Conservation (phyloP, 2,888 invertebrate species). For the Dynastes grantii region DNA sequence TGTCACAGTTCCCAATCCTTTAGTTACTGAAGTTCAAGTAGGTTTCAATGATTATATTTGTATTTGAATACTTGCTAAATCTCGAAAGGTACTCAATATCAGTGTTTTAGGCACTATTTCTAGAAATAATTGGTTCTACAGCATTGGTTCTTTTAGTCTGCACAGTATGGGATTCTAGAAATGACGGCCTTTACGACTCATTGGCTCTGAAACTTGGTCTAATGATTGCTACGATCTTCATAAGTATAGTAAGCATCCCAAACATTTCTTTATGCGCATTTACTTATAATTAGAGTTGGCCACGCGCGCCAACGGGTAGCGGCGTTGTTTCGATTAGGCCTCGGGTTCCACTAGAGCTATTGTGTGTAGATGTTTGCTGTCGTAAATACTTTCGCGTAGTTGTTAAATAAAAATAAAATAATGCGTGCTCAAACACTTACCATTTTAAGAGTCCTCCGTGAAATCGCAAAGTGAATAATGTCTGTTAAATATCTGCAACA, state of each 20-base stretch:
- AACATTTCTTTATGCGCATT: neutral
- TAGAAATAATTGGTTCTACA: constrained; percentile 78
- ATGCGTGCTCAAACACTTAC: no score
- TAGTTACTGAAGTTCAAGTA: constrained; percentile 45
- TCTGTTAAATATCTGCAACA: no score
- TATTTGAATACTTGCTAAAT: neutral
- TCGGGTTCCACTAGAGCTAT: no score
- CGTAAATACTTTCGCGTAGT: no score
- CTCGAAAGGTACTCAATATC: constrained; percentile 12
- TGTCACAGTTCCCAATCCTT: constrained; percentile 30
- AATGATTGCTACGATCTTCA: constrained; percentile 76
- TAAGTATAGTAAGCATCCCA: constrained; percentile 75
- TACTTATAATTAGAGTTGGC: neutral
- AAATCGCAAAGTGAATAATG: no score
- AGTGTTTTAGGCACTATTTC: constrained; percentile 73
- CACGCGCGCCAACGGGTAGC: no score
- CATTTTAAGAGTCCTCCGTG: no score
- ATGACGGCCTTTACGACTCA: constrained; percentile 77
- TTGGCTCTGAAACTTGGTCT: constrained; percentile 79
- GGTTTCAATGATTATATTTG: neutral
- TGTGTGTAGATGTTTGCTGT: no score
- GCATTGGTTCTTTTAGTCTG: constrained; percentile 79
- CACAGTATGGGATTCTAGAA: constrained; percentile 83
- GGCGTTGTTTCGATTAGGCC: no score
- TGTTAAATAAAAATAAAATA: no score